Conservation (phyloP, 1,140 invertebrate species). For the Drosophila paulistorum region DNA sequence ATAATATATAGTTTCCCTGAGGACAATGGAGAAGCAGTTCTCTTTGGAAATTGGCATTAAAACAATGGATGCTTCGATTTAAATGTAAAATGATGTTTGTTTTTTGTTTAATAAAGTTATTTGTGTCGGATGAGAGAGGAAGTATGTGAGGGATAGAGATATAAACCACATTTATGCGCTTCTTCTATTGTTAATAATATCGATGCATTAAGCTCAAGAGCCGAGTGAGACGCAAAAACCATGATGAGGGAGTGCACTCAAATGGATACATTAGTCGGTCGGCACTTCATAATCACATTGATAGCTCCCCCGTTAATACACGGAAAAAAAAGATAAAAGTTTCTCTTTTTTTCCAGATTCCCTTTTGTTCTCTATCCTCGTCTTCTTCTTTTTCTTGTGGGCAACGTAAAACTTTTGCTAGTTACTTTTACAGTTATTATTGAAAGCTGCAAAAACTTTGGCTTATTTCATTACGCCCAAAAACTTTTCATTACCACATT, state of each 20-base stretch:
- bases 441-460: slow-evolving; percentile 78
- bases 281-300: slow-evolving; percentile 69
- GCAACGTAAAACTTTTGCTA: slow-evolving; percentile 65
- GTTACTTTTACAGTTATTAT: slow-evolving; percentile 80
- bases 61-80: too few species aligned
- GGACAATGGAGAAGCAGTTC: too few species aligned
- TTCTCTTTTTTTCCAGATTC: slow-evolving; percentile 2
- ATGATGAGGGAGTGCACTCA: slow-evolving; percentile 30
- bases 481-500: slow-evolving; percentile 68
- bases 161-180: too few species aligned
- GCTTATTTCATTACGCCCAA: slow-evolving; percentile 78
- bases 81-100: too few species aligned
- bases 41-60: too few species aligned
- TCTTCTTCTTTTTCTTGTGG: not conserved
- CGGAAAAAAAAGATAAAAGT: slow-evolving; percentile 29
- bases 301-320: slow-evolving; percentile 39
- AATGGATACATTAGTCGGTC: slow-evolving; percentile 58
- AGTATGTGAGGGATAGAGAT: not conserved
- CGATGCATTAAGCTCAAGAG: not conserved
- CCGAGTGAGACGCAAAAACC: not conserved
- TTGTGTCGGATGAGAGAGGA: too few species aligned
- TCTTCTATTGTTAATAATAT: not conserved
- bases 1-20: too few species aligned
- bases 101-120: too few species aligned
- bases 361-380: too few species aligned